Evolutionary conservation across 2,888 invertebrate genomes (phyloP), one percentile per base, ranked within the genome.

Genomic region (Drosophila helvetica): DNA sequence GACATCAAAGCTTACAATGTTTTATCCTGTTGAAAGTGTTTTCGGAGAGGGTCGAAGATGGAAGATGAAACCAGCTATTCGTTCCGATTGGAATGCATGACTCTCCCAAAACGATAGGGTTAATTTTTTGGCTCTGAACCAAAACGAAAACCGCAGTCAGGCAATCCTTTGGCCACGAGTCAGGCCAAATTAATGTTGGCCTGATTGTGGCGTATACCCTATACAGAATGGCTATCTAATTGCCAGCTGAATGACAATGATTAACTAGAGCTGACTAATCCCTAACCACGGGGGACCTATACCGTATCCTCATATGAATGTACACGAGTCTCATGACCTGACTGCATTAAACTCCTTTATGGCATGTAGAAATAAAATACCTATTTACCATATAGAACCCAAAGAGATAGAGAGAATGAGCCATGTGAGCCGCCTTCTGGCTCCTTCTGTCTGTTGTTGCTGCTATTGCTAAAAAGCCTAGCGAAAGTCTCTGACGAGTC

Each of bases 1-100:
- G 72, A 85, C 87, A 85, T 83, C 83, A 87, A 83, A 87, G 86
- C 10, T 46, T 18, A 79, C 73, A 74, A 59, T 77, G 77, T 80
- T 19, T 54, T 46, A 27, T 27, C 71, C 71, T 45, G 45, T 62
- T 71, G 51, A 69, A 52, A 51, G 53, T 55, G 45, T 54, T 56
- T 63, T 56, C 38, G 22, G 19, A 51, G 48, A 56, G 25, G n/a
- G 18, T 42, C 18, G 52, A 30, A 52, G 52, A 51, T 30, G 30
- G 30, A n/a, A n/a, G n/a, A n/a, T n/a, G n/a, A n/a, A n/a, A n/a
- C n/a, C 10, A 30, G 3, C 30, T 3, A 27, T 8, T 27, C 15
- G 33, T 70, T 69, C 61, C 43, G 71, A 55, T 71, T 52, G 69
- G 2, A 53, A 53, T 53, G 42, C 53, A 53, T 19, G n/a, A 38